Base-by-base conservation (phyloP, 1,140 invertebrate species). In the Lucilia cuprina region DNA sequence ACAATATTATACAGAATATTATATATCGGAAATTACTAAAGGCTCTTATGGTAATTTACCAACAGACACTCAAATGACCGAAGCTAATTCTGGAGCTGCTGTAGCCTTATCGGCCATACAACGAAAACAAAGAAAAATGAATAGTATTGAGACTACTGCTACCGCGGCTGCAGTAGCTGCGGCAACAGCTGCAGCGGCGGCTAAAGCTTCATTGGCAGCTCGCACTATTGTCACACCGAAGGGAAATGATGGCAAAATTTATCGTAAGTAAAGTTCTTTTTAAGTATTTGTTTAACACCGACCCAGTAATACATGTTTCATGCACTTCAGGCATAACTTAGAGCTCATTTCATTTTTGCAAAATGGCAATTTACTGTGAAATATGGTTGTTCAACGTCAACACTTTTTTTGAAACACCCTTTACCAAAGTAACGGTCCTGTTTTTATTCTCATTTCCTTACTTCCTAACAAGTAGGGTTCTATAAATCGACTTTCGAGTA, bases 31-130 rank as follows among this genome's bases (percentile, higher is more conserved):
- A 87, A 94, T 96, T 85, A 92, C 92, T 80, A 94, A 94, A 82
- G 94, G 93, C 2, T 74, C 91, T 92, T 83, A 92, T 91, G 9
- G 93, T 92, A 21, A 93, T 82, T 65, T 86, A 21, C 85, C 86
- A 17, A 86, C 83, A 30, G 77, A 89, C 88, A 84, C 86, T 89
- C 94, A 93, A 86, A 92, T 94, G 82, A 91, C 91, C 83, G 92
- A 90, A 17, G 95, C 95, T 0, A 98, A 98, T 92, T 96, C 97
- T 3, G 97, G 97, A 7, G 97, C 97, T 8, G 96, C 96, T 49
- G 96, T 98, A 0, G 97, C 97, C 0, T 96, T 98, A 85, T 96
- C 96, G 7, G 97, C 97, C 13, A 97, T 98, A 80, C 86, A 91
- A 87, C 89, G 88, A 87, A 93, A 91, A 83, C 89, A 91, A 47